These are phyloP conservation scores for Crypturellus tataupa DNA, from an alignment of 2,797 vertebrate species.

Conservation along the genomic window DNA sequence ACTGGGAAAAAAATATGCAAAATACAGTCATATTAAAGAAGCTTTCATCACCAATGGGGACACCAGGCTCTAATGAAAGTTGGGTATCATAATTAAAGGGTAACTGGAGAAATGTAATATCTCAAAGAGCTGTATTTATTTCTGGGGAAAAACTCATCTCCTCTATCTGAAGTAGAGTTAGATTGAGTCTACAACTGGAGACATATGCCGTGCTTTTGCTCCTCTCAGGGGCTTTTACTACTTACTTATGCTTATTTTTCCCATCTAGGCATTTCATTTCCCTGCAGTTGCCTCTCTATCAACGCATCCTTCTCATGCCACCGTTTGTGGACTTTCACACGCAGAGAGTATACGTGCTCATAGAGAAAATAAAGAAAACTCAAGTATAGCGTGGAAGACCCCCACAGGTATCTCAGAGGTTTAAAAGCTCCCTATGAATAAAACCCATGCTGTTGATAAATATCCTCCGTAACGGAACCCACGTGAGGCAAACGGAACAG, in stretches of 20 bases:
- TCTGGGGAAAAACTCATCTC: background rate
- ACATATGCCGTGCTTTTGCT: background rate
- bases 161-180: background rate
- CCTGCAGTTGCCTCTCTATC: background rate
- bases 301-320: background rate
- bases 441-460: background rate
- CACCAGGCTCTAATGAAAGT: accelerated
- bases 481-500: background rate
- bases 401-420: background rate
- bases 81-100: background rate
- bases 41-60: background rate
- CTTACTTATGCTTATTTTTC: background rate
- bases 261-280: background rate
- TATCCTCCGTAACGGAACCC: background rate
- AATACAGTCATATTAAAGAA: background rate
- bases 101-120: background rate
- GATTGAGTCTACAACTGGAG: background rate
- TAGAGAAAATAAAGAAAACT: background rate
- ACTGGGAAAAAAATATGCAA: background rate
- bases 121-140: background rate
- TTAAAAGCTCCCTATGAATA: background rate
- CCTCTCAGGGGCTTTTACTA: background rate
- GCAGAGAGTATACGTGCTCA: background rate
- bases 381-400: background rate
- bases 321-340: background rate